A percentile compares a stretch with the other conserved stretches of the same genome.
Evolutionary conservation across 2,888 invertebrate species (phyloP).

Genomic region (Allophyes oxyacanthae): DNA sequence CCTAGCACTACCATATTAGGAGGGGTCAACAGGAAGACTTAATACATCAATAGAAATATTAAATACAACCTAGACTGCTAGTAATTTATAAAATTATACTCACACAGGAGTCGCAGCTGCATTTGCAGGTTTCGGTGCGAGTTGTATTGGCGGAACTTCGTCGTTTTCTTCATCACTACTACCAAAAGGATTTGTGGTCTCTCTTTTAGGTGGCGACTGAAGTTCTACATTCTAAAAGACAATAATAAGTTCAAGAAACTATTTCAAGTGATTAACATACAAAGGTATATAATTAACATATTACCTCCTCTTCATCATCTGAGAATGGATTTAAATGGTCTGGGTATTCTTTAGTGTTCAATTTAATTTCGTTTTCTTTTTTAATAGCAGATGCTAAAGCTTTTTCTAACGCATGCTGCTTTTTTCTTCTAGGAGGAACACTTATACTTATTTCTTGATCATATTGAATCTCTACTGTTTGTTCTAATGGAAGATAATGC

Average conservation of each 20-base stretch:
- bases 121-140: constrained; percentile 61
- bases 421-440: constrained; percentile 85
- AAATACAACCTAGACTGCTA: no score
- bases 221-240: constrained; percentile 70
- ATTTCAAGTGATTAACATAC: neutral
- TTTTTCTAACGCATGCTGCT: constrained; percentile 66
- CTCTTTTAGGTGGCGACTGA: constrained; percentile 67
- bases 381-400: constrained; percentile 52
- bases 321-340: constrained; percentile 95
- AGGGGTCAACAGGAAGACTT: no score
- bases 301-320: constrained; percentile 89
- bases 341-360: constrained; percentile 89
- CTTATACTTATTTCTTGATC: constrained; percentile 73
- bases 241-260: neutral
- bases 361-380: constrained; percentile 51
- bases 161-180: constrained; percentile 91
- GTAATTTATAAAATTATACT: constrained; percentile 44
- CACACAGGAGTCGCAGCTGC: constrained; percentile 73
- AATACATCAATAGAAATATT: no score
- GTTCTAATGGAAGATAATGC: constrained; percentile 46
- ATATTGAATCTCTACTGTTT: constrained; percentile 54
- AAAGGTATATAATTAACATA: neutral
- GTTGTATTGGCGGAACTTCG: constrained; percentile 73
- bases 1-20: no score
- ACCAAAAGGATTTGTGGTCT: constrained; percentile 92